phyloP scores from a whole-genome alignment of 2,888 invertebrate genomes.

The Melinopterus prodromus region DNA sequence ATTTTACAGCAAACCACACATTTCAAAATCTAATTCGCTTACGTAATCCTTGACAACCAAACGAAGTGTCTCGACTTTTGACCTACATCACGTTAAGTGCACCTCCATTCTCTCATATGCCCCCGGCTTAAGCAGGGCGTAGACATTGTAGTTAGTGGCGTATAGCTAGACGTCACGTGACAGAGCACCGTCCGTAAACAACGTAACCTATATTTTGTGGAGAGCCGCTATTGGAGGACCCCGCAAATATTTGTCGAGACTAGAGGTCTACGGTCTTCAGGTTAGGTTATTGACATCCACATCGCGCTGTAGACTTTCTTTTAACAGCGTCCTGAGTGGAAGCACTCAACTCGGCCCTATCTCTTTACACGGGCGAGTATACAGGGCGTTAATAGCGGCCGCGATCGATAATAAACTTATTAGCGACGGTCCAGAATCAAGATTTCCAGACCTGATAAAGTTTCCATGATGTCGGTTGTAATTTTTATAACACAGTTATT shows the following conservation, averaged over 20 bases:
- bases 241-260: background rate
- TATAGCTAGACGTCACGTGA: background rate
- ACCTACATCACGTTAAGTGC: background rate
- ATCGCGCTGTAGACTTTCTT: background rate
- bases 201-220: background rate
- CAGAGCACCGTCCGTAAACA: background rate
- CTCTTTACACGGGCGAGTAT: background rate
- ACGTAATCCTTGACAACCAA: background rate
- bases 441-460: background rate
- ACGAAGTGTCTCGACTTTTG: background rate
- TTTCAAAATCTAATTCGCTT: background rate
- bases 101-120: background rate
- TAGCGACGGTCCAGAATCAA: background rate
- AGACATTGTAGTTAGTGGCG: background rate
- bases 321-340: background rate
- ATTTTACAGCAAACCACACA: background rate
- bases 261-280: background rate
- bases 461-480: too few relatives aligned
- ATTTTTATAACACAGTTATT: too few relatives aligned
- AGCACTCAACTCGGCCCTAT: background rate
- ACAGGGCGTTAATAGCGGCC: background rate
- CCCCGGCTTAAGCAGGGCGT: background rate
- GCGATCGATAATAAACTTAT: background rate
- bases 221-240: background rate
- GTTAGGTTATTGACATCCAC: background rate